These are phyloP conservation scores for Neogale vison DNA, from an alignment of 2,113 vertebrate species.

Conservation along the genomic window DNA sequence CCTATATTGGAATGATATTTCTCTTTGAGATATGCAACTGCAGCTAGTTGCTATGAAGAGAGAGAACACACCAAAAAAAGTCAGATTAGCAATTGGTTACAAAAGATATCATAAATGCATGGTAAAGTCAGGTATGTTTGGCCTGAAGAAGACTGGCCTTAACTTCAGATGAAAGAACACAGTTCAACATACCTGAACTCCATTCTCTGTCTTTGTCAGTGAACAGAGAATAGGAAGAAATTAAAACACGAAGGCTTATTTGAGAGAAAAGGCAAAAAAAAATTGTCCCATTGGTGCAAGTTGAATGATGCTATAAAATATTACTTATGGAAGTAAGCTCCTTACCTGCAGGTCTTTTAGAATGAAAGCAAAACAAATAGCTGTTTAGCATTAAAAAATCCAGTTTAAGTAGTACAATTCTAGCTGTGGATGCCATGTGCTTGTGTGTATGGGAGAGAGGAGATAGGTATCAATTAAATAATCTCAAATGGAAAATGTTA, in stretches of 20 bases:
- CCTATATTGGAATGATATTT: conserved; percentile 36
- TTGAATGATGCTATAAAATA: conserved; percentile 41
- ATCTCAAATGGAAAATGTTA: background rate
- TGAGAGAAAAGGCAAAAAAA: background rate
- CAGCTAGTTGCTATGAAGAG: conserved; percentile 15
- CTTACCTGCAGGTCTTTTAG: background rate
- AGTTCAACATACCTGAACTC: background rate
- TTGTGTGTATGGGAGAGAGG: background rate
- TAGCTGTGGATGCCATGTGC: background rate
- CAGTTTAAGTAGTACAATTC: background rate
- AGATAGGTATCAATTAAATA: conserved; percentile 1
- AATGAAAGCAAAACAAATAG: conserved; percentile 41
- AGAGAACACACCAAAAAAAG: conserved; percentile 12
- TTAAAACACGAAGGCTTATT: background rate
- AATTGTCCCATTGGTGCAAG: background rate
- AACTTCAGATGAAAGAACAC: conserved; percentile 11
- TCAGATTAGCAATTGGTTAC: conserved; percentile 19
- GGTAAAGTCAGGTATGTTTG: background rate
- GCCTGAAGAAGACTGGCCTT: background rate
- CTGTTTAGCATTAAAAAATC: background rate
- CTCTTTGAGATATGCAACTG: background rate
- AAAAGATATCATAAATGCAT: conserved; percentile 25
- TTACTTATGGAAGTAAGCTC: background rate
- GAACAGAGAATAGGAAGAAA: conserved; percentile 35
- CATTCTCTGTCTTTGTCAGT: background rate